Percentiles rank a stretch among this genome's conserved stretches.
These are phyloP conservation scores for Elymnias hypermnestra DNA, from an alignment of 1,140 invertebrate species.

Conservation along the genomic window DNA sequence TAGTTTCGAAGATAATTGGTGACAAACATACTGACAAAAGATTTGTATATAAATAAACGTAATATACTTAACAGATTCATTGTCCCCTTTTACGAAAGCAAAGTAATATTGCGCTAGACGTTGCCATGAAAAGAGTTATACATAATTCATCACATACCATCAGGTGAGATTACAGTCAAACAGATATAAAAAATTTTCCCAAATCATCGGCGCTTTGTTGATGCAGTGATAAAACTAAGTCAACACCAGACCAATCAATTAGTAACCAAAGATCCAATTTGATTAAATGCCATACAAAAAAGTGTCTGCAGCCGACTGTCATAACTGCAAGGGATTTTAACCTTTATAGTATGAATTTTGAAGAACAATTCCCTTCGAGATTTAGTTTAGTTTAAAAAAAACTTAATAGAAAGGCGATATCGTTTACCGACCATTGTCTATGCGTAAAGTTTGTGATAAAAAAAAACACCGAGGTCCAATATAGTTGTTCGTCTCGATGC, in stretches of 20 bases:
- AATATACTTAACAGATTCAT: no score
- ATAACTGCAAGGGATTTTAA: neutral
- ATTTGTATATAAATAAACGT: no score
- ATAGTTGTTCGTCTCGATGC: constrained; percentile 30
- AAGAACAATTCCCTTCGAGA: no score
- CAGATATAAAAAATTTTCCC: no score
- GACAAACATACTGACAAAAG: no score
- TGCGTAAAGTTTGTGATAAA: constrained; percentile 20
- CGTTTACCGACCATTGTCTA: constrained; percentile 51
- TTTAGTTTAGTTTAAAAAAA: constrained; percentile 30
- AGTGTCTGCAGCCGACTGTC: neutral
- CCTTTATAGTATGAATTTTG: no score
- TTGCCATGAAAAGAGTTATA: no score
- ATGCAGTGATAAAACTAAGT: constrained; percentile 18
- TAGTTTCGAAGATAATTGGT: no score
- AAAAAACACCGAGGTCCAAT: constrained; percentile 29
- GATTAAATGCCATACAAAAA: constrained; percentile 35
- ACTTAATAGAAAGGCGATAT: constrained; percentile 32
- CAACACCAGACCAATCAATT: constrained; percentile 41
- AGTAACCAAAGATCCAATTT: constrained; percentile 36
- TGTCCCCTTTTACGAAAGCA: no score
- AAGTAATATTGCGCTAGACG: no score
- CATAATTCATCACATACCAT: no score
- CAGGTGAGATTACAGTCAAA: no score
- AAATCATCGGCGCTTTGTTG: constrained; percentile 5